Percentiles rank a stretch among this genome's conserved stretches.
Conservation (phyloP, 1,140 invertebrate species). For the Drusus annulatus region DNA sequence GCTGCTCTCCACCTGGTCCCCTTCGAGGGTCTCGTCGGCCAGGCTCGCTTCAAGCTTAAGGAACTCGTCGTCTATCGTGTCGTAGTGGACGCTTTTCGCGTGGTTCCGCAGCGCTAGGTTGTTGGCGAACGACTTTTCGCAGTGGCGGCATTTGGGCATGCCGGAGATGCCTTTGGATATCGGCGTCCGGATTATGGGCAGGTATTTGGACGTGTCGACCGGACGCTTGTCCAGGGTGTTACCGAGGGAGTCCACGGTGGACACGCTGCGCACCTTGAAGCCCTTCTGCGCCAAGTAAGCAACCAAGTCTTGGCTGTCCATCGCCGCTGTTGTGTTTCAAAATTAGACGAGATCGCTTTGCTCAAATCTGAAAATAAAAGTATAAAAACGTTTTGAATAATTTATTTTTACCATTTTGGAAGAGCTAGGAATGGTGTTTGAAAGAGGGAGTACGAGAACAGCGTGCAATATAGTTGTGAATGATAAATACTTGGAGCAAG, state of each 20-base stretch:
- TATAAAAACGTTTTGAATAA: no score
- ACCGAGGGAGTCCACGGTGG: conserved; percentile 36
- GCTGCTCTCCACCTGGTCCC: conserved; percentile 2
- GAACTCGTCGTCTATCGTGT: not conserved
- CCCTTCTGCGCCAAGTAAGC: conserved; percentile 50
- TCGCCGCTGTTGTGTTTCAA: not conserved
- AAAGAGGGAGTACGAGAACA: no score
- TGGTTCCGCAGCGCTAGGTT: conserved; percentile 41
- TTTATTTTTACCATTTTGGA: no score
- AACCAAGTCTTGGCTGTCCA: conserved; percentile 46
- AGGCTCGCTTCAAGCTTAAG: not conserved
- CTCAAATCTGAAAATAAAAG: no score
- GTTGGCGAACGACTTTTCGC: conserved; percentile 51
- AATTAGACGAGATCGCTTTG: no score
- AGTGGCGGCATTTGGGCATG: conserved; percentile 36
- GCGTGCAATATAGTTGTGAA: no score
- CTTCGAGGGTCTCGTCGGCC: not conserved
- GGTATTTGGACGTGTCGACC: not conserved
- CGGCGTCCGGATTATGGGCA: conserved; percentile 20
- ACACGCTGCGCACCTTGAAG: conserved; percentile 51
- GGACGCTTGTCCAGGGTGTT: conserved; percentile 40
- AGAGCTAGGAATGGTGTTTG: no score
- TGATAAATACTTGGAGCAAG: no score
- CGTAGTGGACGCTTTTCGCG: conserved; percentile 1
- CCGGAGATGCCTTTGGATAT: conserved; percentile 41